phyloP scores from a whole-genome alignment of 2,888 invertebrate genomes.

The Notodonta ziczac region DNA sequence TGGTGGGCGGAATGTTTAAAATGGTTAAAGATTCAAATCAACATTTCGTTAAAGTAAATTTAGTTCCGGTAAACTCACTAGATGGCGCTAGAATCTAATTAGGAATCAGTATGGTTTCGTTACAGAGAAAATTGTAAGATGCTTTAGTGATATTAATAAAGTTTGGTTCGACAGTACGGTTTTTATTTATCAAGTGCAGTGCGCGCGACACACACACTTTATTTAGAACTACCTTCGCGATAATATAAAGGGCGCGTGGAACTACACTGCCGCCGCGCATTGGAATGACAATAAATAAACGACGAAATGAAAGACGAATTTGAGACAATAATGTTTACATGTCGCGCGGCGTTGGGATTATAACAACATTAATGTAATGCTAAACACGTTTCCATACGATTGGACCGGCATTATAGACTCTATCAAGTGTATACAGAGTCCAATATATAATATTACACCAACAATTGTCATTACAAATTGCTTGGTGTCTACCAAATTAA shows the following conservation, averaged over 20 bases:
- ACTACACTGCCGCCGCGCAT: neutral
- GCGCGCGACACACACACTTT: too few relatives aligned
- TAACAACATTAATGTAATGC: conserved; percentile 21
- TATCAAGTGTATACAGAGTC: neutral
- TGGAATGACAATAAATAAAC: neutral
- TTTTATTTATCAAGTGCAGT: too few relatives aligned
- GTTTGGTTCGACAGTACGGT: too few relatives aligned
- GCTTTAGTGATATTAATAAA: too few relatives aligned
- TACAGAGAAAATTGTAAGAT: too few relatives aligned
- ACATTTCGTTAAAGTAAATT: too few relatives aligned
- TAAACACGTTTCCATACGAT: neutral
- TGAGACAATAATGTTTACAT: conserved; percentile 40
- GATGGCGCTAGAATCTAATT: too few relatives aligned
- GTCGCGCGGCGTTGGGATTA: conserved; percentile 18
- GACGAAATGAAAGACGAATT: neutral
- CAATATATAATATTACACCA: neutral
- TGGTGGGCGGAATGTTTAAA: too few relatives aligned
- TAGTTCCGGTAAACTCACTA: too few relatives aligned
- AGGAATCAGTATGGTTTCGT: too few relatives aligned
- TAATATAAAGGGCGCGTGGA: neutral
- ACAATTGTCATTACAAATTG: neutral
- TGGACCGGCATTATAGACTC: neutral
- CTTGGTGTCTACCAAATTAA: neutral
- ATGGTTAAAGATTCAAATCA: too few relatives aligned
- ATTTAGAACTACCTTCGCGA: too few relatives aligned